A percentile compares a stretch with the other conserved stretches of the same genome.
Evolutionary conservation across 2,797 vertebrate species (phyloP).

Genomic region (Tachyglossus aculeatus): DNA sequence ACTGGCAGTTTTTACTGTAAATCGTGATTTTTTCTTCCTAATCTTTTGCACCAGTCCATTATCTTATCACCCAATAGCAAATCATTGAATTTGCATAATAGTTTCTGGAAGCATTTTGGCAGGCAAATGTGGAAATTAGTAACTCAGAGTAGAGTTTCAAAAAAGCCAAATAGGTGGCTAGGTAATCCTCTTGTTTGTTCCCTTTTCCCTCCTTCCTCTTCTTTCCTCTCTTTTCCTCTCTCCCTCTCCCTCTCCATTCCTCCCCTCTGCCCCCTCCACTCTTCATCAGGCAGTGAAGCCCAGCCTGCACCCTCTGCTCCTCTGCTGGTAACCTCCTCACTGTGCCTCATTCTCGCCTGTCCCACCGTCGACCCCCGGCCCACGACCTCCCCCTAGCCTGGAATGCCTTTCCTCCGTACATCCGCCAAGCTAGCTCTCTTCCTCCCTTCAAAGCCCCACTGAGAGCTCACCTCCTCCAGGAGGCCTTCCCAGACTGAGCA

Average conservation of each 20-base stretch:
- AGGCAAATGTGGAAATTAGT: conserved; percentile 60
- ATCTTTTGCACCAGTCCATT: conserved; percentile 29
- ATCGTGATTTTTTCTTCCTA: conserved; percentile 52
- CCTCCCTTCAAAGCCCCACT: too few relatives aligned
- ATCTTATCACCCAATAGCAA: conserved; percentile 58
- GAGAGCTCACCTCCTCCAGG: too few relatives aligned
- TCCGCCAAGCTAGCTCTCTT: too few relatives aligned
- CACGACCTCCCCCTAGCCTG: too few relatives aligned
- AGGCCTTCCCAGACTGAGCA: too few relatives aligned
- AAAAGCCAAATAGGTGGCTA: conserved; percentile 49
- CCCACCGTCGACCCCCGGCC: too few relatives aligned
- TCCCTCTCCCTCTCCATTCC: conserved; percentile 24
- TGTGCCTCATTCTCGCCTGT: too few relatives aligned
- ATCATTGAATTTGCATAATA: conserved; percentile 49
- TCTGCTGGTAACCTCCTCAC: too few relatives aligned
- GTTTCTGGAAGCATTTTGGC: conserved; percentile 64
- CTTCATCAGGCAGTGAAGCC: conserved; percentile 61
- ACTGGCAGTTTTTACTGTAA: conserved; percentile 41
- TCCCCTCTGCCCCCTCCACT: conserved; percentile 31
- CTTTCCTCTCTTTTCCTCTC: conserved; percentile 31
- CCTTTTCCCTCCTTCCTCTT: not conserved
- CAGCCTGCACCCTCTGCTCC: too few relatives aligned
- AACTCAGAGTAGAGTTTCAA: conserved; percentile 55
- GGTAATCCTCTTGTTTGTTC: not conserved
- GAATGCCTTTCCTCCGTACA: too few relatives aligned